A percentile compares a stretch with the other conserved stretches of the same genome.
Conservation (phyloP, 1,140 invertebrate genomes). For the Apis cerana region DNA sequence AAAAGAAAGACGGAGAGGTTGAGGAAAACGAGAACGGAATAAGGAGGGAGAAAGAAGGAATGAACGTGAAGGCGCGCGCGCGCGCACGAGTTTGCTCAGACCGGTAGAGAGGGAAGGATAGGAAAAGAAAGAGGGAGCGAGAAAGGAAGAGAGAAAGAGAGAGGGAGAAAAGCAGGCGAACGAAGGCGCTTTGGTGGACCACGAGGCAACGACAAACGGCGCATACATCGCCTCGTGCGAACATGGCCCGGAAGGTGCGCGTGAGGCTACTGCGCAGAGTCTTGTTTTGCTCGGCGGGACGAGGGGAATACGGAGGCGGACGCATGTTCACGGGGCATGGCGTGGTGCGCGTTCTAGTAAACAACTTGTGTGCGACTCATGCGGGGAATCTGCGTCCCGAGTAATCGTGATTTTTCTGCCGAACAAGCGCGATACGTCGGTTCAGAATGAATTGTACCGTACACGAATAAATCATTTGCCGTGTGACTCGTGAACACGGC, state of each 20-base stretch:
- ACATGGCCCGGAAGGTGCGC: slow-evolving; percentile 75
- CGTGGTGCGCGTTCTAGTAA: slow-evolving; percentile 79
- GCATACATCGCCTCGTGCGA: slow-evolving; percentile 58
- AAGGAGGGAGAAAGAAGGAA: not conserved
- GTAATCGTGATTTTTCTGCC: slow-evolving; percentile 50
- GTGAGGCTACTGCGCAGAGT: slow-evolving; percentile 69
- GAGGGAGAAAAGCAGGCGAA: not conserved
- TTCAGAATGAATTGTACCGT: slow-evolving; percentile 15
- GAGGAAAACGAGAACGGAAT: slow-evolving; percentile 4
- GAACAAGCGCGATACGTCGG: slow-evolving; percentile 9
- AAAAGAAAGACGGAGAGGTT: not conserved
- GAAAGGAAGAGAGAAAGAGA: not conserved
- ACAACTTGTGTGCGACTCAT: slow-evolving; percentile 77
- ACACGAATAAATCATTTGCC: not conserved
- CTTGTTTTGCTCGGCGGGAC: slow-evolving; percentile 72
- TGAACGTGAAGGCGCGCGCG: not conserved
- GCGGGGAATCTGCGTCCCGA: slow-evolving; percentile 66
- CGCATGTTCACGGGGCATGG: slow-evolving; percentile 72
- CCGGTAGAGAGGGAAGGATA: not conserved
- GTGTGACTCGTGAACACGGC: not conserved
- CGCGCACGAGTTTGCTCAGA: not conserved
- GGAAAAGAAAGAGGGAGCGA: not conserved
- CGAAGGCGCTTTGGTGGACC: slow-evolving; percentile 32
- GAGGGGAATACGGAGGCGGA: slow-evolving; percentile 47
- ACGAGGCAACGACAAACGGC: slow-evolving; percentile 44